A percentile compares a stretch with the other conserved stretches of the same genome.
Conservation (phyloP, 2,888 invertebrate species). For the Pasiphila rectangulata region DNA sequence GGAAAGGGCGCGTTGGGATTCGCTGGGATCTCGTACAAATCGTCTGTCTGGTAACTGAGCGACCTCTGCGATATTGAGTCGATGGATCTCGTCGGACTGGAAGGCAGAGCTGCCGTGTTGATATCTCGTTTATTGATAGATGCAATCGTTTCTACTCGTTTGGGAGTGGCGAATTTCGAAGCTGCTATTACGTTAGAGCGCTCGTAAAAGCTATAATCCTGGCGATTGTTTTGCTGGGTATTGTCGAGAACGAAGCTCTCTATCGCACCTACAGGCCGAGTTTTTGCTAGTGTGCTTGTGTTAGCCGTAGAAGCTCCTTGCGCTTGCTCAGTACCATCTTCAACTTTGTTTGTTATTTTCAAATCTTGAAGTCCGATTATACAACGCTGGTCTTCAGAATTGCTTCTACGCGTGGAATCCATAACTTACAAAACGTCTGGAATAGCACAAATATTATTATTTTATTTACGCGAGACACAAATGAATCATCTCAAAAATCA, state of each 20-base stretch:
- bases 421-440: constrained; percentile 35
- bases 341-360: constrained; percentile 75
- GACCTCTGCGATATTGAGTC: constrained; percentile 83
- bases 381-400: constrained; percentile 70
- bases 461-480: constrained; percentile 29
- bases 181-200: constrained; percentile 88
- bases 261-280: constrained; percentile 82
- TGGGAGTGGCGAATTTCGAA: constrained; percentile 89
- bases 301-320: constrained; percentile 65
- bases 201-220: constrained; percentile 81
- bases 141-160: constrained; percentile 84
- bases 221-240: constrained; percentile 65
- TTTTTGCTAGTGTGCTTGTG: constrained; percentile 66
- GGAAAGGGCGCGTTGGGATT: constrained; percentile 65
- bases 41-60: constrained; percentile 70
- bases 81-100: constrained; percentile 82
- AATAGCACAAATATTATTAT: neutral
- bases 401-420: constrained; percentile 70
- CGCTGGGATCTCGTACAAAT: constrained; percentile 71
- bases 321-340: constrained; percentile 77
- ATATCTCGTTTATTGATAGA: constrained; percentile 69
- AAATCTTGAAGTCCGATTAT: constrained; percentile 76
- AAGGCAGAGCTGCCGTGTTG: constrained; percentile 61
- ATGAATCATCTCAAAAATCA: constrained; percentile 56
- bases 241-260: constrained; percentile 84